phyloP scores from a whole-genome alignment of 2,797 vertebrate genomes.

The Antennarius maculatus region DNA sequence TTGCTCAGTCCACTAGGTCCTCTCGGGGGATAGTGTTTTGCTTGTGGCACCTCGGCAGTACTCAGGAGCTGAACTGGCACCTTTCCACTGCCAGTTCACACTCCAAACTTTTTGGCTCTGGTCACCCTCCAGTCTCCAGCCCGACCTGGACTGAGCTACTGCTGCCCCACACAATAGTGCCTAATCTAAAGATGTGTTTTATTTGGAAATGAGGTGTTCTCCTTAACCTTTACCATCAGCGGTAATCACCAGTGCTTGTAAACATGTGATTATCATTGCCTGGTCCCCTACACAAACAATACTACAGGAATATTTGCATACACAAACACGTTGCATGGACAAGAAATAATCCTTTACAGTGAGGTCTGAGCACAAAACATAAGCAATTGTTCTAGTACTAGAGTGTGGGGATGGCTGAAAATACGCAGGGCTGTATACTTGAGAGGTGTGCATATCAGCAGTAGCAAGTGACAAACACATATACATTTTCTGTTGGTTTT shows the following conservation, averaged over 20 bases:
- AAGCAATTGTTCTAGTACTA: slow-evolving; percentile 27
- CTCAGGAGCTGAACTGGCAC: too few relatives aligned
- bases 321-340: slow-evolving; percentile 43
- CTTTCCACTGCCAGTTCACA: too few relatives aligned
- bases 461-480: slow-evolving; percentile 22
- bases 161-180: neutral
- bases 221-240: slow-evolving; percentile 29
- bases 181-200: neutral
- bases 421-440: slow-evolving; percentile 29
- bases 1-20: too few relatives aligned
- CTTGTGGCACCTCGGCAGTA: too few relatives aligned
- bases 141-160: too few relatives aligned
- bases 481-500: slow-evolving; percentile 22
- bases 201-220: slow-evolving; percentile 31
- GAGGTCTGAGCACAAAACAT: slow-evolving; percentile 16
- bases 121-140: too few relatives aligned
- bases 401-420: slow-evolving; percentile 39
- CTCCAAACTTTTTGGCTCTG: too few relatives aligned
- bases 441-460: slow-evolving; percentile 24
- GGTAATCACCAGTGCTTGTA: slow-evolving; percentile 49
- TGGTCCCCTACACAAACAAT: slow-evolving; percentile 39
- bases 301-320: slow-evolving; percentile 41
- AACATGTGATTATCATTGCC: slow-evolving; percentile 67
- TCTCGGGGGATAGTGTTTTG: too few relatives aligned
- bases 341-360: slow-evolving; percentile 44